Evolutionary conservation across 2,888 invertebrate species (phyloP).

Genomic region (Oscheius sp.): DNA sequence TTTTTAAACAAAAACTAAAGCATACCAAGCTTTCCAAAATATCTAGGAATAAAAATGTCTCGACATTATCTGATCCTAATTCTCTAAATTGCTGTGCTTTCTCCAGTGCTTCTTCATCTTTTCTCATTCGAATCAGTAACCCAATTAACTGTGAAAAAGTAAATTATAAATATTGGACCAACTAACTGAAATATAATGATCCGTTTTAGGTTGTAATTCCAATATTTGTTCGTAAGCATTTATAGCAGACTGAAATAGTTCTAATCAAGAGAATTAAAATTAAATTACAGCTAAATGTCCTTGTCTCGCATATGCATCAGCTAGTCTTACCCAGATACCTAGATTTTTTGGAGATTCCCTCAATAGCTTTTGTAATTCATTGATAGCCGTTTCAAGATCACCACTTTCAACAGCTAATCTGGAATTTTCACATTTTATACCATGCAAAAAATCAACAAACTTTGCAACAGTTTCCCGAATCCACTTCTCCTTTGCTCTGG

Average conservation of each 20-base stretch:
- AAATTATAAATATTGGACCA: neutral
- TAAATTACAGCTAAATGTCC: constrained; percentile 42
- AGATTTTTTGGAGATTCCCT: constrained; percentile 40
- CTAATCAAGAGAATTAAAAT: neutral
- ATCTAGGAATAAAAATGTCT: constrained; percentile 36
- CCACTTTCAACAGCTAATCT: constrained; percentile 39
- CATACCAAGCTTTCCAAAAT: constrained; percentile 43
- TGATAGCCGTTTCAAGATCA: constrained; percentile 43
- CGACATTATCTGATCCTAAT: constrained; percentile 9
- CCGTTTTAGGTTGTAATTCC: constrained; percentile 38
- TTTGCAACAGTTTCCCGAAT: constrained; percentile 38
- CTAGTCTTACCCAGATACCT: constrained; percentile 44
- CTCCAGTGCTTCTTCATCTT: constrained; percentile 47
- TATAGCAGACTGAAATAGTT: constrained; percentile 42
- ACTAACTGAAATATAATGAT: constrained; percentile 43
- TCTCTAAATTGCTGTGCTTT: constrained; percentile 1
- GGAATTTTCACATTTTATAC: constrained; percentile 12
- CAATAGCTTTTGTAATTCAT: constrained; percentile 46
- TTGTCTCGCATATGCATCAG: constrained; percentile 43
- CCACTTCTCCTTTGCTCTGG: constrained; percentile 40
- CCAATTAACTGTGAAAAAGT: constrained; percentile 40
- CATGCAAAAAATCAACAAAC: neutral
- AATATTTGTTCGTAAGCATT: constrained; percentile 49
- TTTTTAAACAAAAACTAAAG: neutral
- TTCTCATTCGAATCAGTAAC: constrained; percentile 45